Percentiles rank a stretch among this genome's conserved stretches.
Conservation (phyloP, 1,140 invertebrate genomes). For the Leptoteleia sp. region DNA sequence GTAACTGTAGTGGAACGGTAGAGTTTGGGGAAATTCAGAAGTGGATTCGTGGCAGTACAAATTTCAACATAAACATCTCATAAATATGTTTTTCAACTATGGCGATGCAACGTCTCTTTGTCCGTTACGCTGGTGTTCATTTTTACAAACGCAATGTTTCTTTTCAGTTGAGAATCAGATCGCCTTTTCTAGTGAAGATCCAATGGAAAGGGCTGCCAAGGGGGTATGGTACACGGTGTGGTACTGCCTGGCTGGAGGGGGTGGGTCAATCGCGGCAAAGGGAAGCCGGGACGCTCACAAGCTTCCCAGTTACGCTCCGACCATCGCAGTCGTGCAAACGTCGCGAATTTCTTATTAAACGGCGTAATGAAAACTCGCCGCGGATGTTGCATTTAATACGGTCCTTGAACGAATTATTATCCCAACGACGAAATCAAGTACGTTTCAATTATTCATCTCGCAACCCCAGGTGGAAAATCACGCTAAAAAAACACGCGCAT, state of each 20-base stretch:
- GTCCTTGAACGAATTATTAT: slow-evolving; percentile 12
- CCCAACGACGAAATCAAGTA: slow-evolving; percentile 33
- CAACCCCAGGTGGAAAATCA: too few species aligned
- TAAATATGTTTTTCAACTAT: too few species aligned
- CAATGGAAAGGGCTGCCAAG: slow-evolving; percentile 53
- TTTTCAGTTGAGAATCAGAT: slow-evolving; percentile 27
- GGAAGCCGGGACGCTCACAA: slow-evolving; percentile 65
- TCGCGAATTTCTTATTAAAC: slow-evolving; percentile 52
- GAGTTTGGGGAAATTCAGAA: too few species aligned
- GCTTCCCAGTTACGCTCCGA: slow-evolving; percentile 67
- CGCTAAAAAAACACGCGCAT: too few species aligned
- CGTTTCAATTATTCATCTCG: too few species aligned
- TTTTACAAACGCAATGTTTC: too few species aligned
- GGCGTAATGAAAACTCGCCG: slow-evolving; percentile 42
- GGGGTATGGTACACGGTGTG: slow-evolving; percentile 46
- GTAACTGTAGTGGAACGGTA: too few species aligned
- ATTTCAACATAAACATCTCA: too few species aligned
- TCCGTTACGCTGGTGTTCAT: too few species aligned
- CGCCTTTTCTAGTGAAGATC: slow-evolving; percentile 38
- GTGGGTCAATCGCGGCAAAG: slow-evolving; percentile 65
- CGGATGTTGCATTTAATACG: slow-evolving; percentile 37
- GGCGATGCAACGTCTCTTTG: too few species aligned
- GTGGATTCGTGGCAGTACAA: too few species aligned
- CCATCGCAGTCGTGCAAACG: slow-evolving; percentile 60
- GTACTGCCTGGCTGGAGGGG: slow-evolving; percentile 54